Base-by-base conservation (phyloP, 2,888 invertebrate species). In the Gasteruption jaculator region DNA sequence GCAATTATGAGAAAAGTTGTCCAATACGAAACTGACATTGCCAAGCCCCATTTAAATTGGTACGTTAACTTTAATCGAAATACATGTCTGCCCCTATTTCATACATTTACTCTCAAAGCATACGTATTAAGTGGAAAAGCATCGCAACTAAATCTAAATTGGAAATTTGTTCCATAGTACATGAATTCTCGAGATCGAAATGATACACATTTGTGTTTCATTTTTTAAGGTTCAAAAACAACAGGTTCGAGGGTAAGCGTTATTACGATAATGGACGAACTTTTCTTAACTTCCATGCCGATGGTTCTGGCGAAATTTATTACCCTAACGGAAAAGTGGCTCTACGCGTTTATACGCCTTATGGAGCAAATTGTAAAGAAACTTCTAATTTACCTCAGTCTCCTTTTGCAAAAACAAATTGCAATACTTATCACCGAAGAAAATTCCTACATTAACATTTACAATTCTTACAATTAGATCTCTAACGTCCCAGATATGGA, bases 241-340 rank as follows among this genome's bases (percentile, higher is more conserved):
- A 39, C 15, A 32, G 20, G 8, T 18, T 41, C 12, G 12, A 35
- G 4, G 50, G 41, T 3, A 41, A 18, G 12, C 29, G 26, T 18
- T 58, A 51, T 45, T 57, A 62, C 45, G 32, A 50, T 16, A 48
- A 57, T 10, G 46, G 43, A 7, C 6, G 32, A 4, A 48, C 41
- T 10, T 60, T 62, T 35, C 19, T 52, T 10, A 44, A 41, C 16
- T 49, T 49, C 29, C 42, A 43, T 26, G 7, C 30, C 3, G 51
- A 56, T 11, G 52, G 48, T 15, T 39, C 48, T 2, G 54, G 50
- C 4, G 48, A 50, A 20, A 43, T 61, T 4, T 57, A 49, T 37
- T 61, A 63, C 45, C 61, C 61, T 4, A 54, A 55, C 16, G 60
- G 60, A 10, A 27, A 32, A 10, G 6, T 46, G 14, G 63, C 64